Evolutionary conservation across 2,797 vertebrate genomes (phyloP).

Genomic region (Typhlichthys subterraneus): DNA sequence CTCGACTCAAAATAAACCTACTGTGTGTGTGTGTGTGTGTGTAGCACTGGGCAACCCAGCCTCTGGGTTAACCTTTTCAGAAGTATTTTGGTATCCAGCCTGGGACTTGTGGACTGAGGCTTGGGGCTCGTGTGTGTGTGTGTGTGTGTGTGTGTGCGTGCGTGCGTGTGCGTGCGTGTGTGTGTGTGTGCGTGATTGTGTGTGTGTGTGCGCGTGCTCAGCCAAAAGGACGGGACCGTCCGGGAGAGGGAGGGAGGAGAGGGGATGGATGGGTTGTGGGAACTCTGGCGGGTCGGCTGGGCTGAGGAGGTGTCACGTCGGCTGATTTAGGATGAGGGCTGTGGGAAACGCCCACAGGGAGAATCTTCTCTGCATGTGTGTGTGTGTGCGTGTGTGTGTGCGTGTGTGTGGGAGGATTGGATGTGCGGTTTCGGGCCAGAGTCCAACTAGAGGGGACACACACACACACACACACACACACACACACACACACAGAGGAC

Average conservation of each 20-base stretch:
- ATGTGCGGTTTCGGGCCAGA: conserved; percentile 59
- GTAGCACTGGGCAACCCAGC: conserved; percentile 32
- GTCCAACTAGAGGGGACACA: conserved; percentile 51
- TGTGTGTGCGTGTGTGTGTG: conserved; percentile 32
- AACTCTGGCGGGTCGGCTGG: conserved; percentile 50
- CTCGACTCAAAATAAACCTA: conserved; percentile 36
- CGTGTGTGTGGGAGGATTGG: conserved; percentile 50
- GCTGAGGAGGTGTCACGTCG: conserved; percentile 64
- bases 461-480: conserved; percentile 39
- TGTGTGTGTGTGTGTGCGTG: conserved; percentile 40
- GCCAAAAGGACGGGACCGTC: conserved; percentile 40
- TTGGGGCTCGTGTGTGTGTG: conserved; percentile 55
- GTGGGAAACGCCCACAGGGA: conserved; percentile 74
- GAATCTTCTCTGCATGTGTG: conserved; percentile 46
- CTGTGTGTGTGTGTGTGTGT: background rate
- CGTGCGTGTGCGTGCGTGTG: conserved; percentile 55
- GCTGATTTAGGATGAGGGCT: conserved; percentile 72
- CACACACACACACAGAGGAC: conserved; percentile 28
- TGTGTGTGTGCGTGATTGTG: conserved; percentile 38
- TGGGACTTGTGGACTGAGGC: conserved; percentile 48
- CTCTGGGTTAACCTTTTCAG: background rate
- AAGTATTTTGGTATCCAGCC: conserved; percentile 37
- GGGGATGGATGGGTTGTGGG: conserved; percentile 24
- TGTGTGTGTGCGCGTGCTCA: conserved; percentile 36
- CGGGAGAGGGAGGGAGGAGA: conserved; percentile 11